Evolutionary conservation across 1,140 invertebrate species (phyloP).

Genomic region (Papilio xuthus): DNA sequence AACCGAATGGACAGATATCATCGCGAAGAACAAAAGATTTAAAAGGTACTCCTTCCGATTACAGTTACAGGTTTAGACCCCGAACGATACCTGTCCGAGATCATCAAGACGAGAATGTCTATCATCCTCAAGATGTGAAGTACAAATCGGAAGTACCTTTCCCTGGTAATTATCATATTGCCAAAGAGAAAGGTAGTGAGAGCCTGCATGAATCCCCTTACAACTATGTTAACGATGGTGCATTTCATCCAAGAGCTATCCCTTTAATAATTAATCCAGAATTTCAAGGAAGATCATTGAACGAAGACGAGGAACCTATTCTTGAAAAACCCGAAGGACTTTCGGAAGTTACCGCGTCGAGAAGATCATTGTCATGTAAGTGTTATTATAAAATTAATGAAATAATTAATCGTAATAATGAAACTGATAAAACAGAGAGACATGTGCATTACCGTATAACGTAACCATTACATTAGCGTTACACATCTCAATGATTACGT

Average conservation of each 20-base stretch:
- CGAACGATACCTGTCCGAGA: slow-evolving; percentile 60
- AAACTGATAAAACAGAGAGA: slow-evolving; percentile 24
- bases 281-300: slow-evolving; percentile 65
- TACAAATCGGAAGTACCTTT: slow-evolving; percentile 72
- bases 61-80: slow-evolving; percentile 65
- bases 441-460: neutral
- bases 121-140: slow-evolving; percentile 60
- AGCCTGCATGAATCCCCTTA: slow-evolving; percentile 48
- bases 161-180: slow-evolving; percentile 78
- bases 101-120: slow-evolving; percentile 57
- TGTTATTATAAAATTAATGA: slow-evolving; percentile 27
- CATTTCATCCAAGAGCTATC: slow-evolving; percentile 64
- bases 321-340: slow-evolving; percentile 62
- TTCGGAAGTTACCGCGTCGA: slow-evolving; percentile 57
- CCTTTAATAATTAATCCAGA: slow-evolving; percentile 65
- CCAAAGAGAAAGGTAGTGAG: slow-evolving; percentile 72
- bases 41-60: slow-evolving; percentile 40
- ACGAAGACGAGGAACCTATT: slow-evolving; percentile 55
- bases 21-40: slow-evolving; percentile 49
- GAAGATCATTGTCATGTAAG: slow-evolving; percentile 75
- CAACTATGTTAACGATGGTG: slow-evolving; percentile 44
- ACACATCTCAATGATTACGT: neutral
- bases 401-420: neutral
- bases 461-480: neutral
- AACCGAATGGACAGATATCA: slow-evolving; percentile 44